Percentiles rank a stretch among this genome's conserved stretches.
phyloP scores from a whole-genome alignment of 2,113 vertebrate genomes.

The Candoia aspera region DNA sequence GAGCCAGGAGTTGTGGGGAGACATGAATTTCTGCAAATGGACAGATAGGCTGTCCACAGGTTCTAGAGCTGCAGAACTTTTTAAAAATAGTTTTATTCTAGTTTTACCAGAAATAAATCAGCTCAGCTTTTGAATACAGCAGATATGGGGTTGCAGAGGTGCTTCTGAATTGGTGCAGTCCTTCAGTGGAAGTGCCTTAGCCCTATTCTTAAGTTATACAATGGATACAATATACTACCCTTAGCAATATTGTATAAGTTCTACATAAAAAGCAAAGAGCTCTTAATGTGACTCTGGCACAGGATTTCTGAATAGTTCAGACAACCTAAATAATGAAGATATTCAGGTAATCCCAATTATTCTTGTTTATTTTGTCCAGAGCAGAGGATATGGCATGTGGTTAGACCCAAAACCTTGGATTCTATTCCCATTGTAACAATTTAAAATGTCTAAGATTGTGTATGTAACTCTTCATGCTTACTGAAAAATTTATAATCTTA shows the following conservation, averaged over 20 bases:
- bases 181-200: neutral
- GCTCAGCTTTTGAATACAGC: neutral
- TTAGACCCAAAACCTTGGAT: neutral
- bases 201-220: neutral
- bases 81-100: neutral
- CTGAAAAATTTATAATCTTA: neutral
- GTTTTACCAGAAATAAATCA: neutral
- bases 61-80: neutral
- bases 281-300: conserved; percentile 9
- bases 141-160: neutral
- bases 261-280: conserved; percentile 5
- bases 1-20: neutral
- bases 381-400: neutral
- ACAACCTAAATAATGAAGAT: neutral
- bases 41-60: neutral
- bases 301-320: neutral
- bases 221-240: neutral
- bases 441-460: fast-evolving
- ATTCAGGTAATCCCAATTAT: neutral
- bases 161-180: neutral
- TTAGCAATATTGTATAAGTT: neutral
- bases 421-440: neutral
- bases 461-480: neutral
- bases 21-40: neutral
- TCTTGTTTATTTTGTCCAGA: neutral